phyloP scores from a whole-genome alignment of 2,888 invertebrate species.

The Glyphotaelius pellucidus region DNA sequence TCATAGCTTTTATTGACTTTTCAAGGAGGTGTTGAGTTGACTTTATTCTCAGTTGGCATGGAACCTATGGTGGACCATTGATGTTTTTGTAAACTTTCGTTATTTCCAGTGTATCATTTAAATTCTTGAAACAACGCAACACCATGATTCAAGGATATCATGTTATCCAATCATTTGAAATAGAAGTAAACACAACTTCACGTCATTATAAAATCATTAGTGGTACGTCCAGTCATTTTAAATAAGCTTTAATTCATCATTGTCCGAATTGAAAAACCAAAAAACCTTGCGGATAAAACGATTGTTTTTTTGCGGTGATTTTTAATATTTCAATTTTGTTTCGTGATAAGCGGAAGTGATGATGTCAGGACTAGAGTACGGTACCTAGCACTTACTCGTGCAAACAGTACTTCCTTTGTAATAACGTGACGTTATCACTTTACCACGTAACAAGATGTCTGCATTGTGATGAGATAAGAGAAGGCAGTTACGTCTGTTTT shows the following conservation, averaged over 20 bases:
- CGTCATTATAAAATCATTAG: slow-evolving; percentile 23
- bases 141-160: slow-evolving; percentile 6
- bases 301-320: background rate
- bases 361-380: background rate
- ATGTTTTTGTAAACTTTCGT: background rate
- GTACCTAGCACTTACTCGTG: background rate
- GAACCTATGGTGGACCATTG: background rate
- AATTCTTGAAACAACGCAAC: background rate
- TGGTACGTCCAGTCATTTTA: background rate
- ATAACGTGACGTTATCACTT: background rate
- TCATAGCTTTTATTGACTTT: no score
- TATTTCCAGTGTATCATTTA: background rate
- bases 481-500: background rate
- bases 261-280: background rate
- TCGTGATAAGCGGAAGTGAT: slow-evolving; percentile 8
- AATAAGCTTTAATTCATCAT: slow-evolving; percentile 8
- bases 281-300: background rate
- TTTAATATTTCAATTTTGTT: background rate
- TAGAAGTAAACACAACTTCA: background rate
- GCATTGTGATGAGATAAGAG: background rate
- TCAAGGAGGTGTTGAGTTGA: no score
- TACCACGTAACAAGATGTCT: background rate
- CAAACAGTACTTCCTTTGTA: background rate
- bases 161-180: background rate
- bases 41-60: no score